Evolutionary conservation across 2,888 invertebrate species (phyloP), one percentile per base, ranked within the genome.

Genomic region (Erannis defoliaria): DNA sequence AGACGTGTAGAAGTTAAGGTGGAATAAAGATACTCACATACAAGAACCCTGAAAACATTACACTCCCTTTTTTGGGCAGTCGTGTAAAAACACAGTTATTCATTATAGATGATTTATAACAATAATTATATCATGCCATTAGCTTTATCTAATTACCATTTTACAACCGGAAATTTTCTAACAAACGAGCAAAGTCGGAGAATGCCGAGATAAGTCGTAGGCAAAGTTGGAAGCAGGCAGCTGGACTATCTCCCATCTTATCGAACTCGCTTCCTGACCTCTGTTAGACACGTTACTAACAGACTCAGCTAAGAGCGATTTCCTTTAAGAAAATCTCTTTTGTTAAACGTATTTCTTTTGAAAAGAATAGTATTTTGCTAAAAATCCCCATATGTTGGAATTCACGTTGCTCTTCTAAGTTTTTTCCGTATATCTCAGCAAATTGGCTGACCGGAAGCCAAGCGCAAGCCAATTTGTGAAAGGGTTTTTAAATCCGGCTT

Each of bases 201-300:
- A 82, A 79, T 79, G 79, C 76, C 75, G 72, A 76, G 77, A 77
- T 76, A 69, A 78, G 53, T 62, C 35, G 62, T 71, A 77, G 78
- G 71, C 71, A 77, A 83, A 84, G 84, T 85, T 84, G 75, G 73
- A 76, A 71, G 78, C 72, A 67, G 71, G 71, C 78, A 81, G 78
- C 75, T 77, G 76, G 75, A 70, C 76, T 81, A 80, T 78, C 79
- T 77, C 75, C 65, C 70, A 72, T 74, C 77, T 82, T 78, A 76
- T 80, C 77, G 75, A 77, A 68, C 31, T 75, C 63, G 67, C 68
- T 68, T 64, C 72, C 64, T 73, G 73, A 71, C 71, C 69, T 62
- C 70, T 62, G 61, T 31, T 70, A 63, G 66, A 69, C 70, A 72
- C 71, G 72, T 68, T 69, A 64, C 71, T 71, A 67, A 68, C 67